These are phyloP conservation scores for Ardeotis arabs DNA, from an alignment of 2,113 vertebrate species.

Conservation along the genomic window DNA sequence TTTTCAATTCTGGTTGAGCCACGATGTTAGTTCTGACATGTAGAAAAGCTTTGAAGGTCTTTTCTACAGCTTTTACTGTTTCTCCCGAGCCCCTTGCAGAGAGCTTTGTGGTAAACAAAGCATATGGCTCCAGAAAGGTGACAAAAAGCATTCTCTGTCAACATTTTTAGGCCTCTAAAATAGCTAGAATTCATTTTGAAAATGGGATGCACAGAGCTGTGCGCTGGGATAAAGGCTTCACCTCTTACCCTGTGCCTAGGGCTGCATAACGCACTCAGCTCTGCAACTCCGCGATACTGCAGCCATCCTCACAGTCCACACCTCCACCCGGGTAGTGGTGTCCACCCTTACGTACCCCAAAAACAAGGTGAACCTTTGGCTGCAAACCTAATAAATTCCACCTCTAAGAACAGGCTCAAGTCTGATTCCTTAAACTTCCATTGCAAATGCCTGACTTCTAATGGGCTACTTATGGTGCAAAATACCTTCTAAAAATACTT, in stretches of 20 bases:
- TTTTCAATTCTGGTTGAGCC: neutral
- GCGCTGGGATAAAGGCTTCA: neutral
- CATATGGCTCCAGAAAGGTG: neutral
- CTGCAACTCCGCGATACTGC: neutral
- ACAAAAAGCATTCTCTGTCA: neutral
- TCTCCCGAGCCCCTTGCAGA: neutral
- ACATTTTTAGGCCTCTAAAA: neutral
- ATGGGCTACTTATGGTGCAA: neutral
- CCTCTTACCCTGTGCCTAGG: neutral
- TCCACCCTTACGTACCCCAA: neutral
- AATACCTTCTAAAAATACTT: conserved; percentile 3
- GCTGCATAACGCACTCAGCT: neutral
- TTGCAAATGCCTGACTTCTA: neutral
- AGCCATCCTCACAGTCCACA: neutral
- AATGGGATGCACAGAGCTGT: neutral
- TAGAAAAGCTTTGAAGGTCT: neutral
- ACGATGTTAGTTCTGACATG: neutral
- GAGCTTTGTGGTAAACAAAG: neutral
- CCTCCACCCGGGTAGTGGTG: neutral
- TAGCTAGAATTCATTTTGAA: neutral
- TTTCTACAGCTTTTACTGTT: neutral
- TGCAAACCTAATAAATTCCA: neutral
- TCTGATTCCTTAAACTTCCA: neutral
- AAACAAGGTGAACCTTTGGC: neutral
- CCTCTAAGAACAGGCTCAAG: neutral